These are phyloP conservation scores for Microtus montanus DNA, from an alignment of 2,113 vertebrate genomes.

Conservation along the genomic window DNA sequence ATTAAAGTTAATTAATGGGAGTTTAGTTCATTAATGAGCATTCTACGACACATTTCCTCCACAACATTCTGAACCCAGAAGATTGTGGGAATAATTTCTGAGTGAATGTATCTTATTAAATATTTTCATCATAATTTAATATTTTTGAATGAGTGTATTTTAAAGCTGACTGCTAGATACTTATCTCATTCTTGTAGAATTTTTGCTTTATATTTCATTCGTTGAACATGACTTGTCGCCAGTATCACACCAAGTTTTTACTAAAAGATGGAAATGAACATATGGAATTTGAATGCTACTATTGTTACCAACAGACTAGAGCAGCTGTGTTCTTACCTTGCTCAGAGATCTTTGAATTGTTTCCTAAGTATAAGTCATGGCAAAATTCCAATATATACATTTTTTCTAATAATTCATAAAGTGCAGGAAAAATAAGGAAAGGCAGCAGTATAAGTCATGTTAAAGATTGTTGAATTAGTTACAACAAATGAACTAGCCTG, in stretches of 20 bases:
- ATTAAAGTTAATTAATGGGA: neutral
- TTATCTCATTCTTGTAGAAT: neutral
- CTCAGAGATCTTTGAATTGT: neutral
- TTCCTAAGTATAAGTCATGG: neutral
- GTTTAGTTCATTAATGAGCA: neutral
- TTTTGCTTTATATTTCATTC: neutral
- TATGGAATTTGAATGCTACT: neutral
- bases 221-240: neutral
- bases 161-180: neutral
- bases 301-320: neutral
- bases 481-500: neutral
- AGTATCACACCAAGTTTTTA: neutral
- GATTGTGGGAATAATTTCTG: slow-evolving; percentile 1
- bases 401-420: slow-evolving; percentile 41
- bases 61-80: neutral
- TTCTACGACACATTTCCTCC: neutral
- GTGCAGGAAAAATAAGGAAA: neutral
- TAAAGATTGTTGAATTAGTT: slow-evolving; percentile 12
- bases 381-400: neutral
- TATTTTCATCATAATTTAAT: neutral
- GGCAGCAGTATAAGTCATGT: neutral
- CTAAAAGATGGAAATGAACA: neutral
- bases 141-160: neutral
- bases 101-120: neutral
- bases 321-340: neutral